Percentiles rank a stretch among this genome's conserved stretches.
These are phyloP conservation scores for Dicaeum eximium DNA, from an alignment of 2,113 vertebrate genomes.

Conservation along the genomic window DNA sequence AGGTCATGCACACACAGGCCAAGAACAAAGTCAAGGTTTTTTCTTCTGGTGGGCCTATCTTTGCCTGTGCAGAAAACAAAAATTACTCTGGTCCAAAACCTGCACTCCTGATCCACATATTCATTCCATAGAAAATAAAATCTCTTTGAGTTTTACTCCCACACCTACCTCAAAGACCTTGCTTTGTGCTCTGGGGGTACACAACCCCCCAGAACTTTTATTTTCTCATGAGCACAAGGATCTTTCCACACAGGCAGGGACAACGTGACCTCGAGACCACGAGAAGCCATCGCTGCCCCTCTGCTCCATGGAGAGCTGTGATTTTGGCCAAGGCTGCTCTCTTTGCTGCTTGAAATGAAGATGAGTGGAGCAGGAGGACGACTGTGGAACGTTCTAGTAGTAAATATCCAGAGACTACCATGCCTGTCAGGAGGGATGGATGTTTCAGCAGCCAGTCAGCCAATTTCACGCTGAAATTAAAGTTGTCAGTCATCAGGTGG, in stretches of 20 bases:
- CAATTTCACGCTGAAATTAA: conserved; percentile 73
- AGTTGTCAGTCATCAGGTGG: conserved; percentile 70
- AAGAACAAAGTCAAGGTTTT: neutral
- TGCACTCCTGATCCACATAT: neutral
- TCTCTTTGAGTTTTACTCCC: neutral
- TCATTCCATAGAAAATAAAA: neutral
- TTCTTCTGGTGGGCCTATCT: neutral
- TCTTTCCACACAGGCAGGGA: neutral
- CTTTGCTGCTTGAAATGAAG: neutral
- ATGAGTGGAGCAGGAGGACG: neutral
- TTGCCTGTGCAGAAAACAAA: neutral
- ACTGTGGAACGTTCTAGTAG: conserved; percentile 12
- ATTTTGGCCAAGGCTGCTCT: neutral
- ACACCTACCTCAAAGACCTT: neutral
- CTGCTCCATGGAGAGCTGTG: neutral
- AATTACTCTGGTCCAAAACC: neutral
- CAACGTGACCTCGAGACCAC: rapidly evolving
- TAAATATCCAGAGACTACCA: conserved; percentile 27
- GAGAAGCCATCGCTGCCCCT: neutral
- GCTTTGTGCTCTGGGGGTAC: neutral
- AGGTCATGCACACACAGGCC: neutral
- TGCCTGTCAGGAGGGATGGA: conserved; percentile 55
- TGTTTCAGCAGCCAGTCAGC: conserved; percentile 59
- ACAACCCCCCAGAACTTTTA: neutral
- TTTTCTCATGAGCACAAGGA: neutral